phyloP scores from a whole-genome alignment of 2,888 invertebrate genomes.

The Euclidia mi region DNA sequence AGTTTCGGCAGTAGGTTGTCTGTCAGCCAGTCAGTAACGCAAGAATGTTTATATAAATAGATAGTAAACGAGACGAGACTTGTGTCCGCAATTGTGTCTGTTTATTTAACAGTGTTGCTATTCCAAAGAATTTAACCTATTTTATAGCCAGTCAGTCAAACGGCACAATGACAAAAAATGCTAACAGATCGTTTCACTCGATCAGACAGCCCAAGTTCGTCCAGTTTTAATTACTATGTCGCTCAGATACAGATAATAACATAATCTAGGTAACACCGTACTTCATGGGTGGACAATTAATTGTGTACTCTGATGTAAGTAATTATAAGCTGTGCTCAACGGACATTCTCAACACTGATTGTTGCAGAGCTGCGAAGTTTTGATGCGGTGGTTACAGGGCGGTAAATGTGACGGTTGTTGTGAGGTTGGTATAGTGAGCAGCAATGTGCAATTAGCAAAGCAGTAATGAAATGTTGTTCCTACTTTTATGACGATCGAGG shows the following conservation, averaged over 20 bases:
- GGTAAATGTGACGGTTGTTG: no score
- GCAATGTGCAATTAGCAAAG: no score
- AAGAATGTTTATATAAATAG: no score
- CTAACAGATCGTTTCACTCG: slow-evolving; percentile 12
- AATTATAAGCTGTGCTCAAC: slow-evolving; percentile 45
- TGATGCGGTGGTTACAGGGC: slow-evolving; percentile 24
- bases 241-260: slow-evolving; percentile 19
- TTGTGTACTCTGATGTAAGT: slow-evolving; percentile 55
- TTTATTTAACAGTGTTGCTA: no score
- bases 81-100: no score
- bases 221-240: slow-evolving; percentile 16
- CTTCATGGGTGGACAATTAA: slow-evolving; percentile 66
- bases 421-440: background rate
- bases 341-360: slow-evolving; percentile 41
- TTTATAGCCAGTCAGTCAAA: background rate
- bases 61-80: no score
- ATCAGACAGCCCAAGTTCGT: slow-evolving; percentile 19
- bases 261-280: slow-evolving; percentile 36
- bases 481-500: no score
- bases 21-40: no score
- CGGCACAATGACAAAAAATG: no score
- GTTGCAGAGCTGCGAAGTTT: slow-evolving; percentile 39
- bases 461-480: no score
- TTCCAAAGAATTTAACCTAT: no score
- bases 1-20: no score